phyloP scores from a whole-genome alignment of 92 coral and sea anemone genomes.

The Phenganax stokvisi region DNA sequence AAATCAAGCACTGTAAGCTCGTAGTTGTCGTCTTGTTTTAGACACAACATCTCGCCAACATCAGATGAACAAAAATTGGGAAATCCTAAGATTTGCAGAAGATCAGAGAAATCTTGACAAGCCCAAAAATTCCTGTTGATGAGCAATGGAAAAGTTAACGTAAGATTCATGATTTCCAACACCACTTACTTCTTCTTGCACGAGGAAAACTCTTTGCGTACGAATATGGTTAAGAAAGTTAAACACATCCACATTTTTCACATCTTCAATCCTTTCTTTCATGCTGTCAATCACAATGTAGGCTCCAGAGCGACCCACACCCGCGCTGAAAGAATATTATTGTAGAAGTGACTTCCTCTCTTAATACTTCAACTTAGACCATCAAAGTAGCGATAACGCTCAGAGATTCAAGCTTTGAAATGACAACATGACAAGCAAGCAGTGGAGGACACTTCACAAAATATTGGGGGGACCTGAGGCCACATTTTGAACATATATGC shows the following conservation, averaged over 20 bases:
- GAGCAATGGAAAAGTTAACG: background rate
- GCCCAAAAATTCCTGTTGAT: no score
- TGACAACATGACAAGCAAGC: no score
- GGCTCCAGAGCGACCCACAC: slow-evolving; percentile 97
- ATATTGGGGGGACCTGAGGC: no score
- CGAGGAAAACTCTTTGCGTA: slow-evolving; percentile 80
- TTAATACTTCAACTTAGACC: background rate
- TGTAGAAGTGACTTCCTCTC: background rate
- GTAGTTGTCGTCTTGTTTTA: no score
- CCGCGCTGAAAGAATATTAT: slow-evolving; percentile 68
- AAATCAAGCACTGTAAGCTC: no score
- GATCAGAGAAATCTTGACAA: no score
- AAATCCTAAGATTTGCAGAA: no score
- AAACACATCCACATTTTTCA: slow-evolving; percentile 64
- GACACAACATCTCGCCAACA: no score
- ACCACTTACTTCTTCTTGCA: slow-evolving; percentile 74
- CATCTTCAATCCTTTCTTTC: slow-evolving; percentile 73
- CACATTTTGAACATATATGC: no score
- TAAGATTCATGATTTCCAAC: background rate
- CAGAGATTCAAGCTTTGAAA: background rate
- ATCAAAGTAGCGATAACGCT: background rate
- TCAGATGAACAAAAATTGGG: no score
- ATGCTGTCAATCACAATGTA: slow-evolving; percentile 88
- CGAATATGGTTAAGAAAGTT: slow-evolving; percentile 83
- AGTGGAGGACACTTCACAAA: no score